These are phyloP conservation scores for Meteorus sp. DNA, from an alignment of 1,140 invertebrate species.

Conservation along the genomic window DNA sequence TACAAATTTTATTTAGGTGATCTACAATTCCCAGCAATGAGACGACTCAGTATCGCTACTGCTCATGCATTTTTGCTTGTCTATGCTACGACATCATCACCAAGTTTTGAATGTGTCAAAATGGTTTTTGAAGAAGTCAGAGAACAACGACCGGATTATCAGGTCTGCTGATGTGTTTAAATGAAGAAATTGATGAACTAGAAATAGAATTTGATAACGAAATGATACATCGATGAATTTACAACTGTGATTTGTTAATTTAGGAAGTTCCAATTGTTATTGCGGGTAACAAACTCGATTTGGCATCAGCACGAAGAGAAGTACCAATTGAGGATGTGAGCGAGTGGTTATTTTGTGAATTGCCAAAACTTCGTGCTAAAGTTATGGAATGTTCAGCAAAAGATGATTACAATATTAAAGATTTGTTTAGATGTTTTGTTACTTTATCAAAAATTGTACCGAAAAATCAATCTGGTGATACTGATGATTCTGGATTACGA, in stretches of 20 bases:
- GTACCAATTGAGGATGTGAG: slow-evolving; percentile 76
- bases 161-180: slow-evolving; percentile 49
- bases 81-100: slow-evolving; percentile 77
- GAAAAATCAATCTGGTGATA: slow-evolving; percentile 59
- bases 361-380: slow-evolving; percentile 75
- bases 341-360: slow-evolving; percentile 77
- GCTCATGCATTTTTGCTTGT: slow-evolving; percentile 89
- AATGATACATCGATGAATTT: too few species aligned
- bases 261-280: slow-evolving; percentile 85
- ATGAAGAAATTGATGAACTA: too few species aligned
- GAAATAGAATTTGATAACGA: slow-evolving; percentile 1
- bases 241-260: too few species aligned
- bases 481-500: slow-evolving; percentile 67
- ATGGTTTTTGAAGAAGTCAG: slow-evolving; percentile 82
- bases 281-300: slow-evolving; percentile 82
- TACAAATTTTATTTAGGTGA: slow-evolving; percentile 62
- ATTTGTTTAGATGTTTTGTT: slow-evolving; percentile 74
- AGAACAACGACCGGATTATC: slow-evolving; percentile 75
- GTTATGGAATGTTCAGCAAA: slow-evolving; percentile 82
- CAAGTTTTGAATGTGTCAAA: slow-evolving; percentile 78
- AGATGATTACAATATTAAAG: slow-evolving; percentile 75
- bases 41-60: slow-evolving; percentile 82
- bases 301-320: slow-evolving; percentile 67
- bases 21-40: slow-evolving; percentile 86
- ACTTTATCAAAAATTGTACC: slow-evolving; percentile 69